These are phyloP conservation scores for Eupsilia transversa DNA, from an alignment of 2,888 invertebrate genomes.

Conservation along the genomic window DNA sequence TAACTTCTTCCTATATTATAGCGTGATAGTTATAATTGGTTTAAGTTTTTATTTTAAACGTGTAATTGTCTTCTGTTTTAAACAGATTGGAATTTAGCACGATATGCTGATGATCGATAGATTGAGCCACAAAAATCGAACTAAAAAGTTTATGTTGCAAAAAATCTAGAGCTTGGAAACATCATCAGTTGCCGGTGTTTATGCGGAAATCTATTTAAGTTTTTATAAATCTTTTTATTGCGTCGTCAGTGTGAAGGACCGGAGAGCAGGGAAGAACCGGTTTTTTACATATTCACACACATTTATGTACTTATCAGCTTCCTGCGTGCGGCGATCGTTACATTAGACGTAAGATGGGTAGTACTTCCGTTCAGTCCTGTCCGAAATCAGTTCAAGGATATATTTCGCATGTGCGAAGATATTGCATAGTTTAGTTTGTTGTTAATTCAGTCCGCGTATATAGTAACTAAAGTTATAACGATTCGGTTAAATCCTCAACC, in stretches of 20 bases:
- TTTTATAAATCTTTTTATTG: conserved; percentile 30
- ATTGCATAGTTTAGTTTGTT: conserved; percentile 12
- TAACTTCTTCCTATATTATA: conserved; percentile 1
- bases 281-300: conserved; percentile 42
- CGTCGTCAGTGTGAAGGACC: conserved; percentile 38
- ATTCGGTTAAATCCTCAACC: background rate
- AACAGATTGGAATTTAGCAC: background rate
- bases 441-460: background rate
- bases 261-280: conserved; percentile 47
- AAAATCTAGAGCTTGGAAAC: background rate
- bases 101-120: background rate
- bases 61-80: background rate
- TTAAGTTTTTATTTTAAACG: conserved; percentile 23
- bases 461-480: too few relatives aligned
- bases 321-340: conserved; percentile 31
- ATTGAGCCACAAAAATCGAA: background rate
- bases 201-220: conserved; percentile 16
- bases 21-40: conserved; percentile 29
- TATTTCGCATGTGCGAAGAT: conserved; percentile 1
- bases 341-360: conserved; percentile 13
- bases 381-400: conserved; percentile 30
- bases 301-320: conserved; percentile 19
- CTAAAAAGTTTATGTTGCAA: background rate
- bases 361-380: conserved; percentile 15
- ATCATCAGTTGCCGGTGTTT: background rate